These are phyloP conservation scores for Picathartes gymnocephalus DNA, from an alignment of 2,113 vertebrate genomes.

Conservation along the genomic window DNA sequence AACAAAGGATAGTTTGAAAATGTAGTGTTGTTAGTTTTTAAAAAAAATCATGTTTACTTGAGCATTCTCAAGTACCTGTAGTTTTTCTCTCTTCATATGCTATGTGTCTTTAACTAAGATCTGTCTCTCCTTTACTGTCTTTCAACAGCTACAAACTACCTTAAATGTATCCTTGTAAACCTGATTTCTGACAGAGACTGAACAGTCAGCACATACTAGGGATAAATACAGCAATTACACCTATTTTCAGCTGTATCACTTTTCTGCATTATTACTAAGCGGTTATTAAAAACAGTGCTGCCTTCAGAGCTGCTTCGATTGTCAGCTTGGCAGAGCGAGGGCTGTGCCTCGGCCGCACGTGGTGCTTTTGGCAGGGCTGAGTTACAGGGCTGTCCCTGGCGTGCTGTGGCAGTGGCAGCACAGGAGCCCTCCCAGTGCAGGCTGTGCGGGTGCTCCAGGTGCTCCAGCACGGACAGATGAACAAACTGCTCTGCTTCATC, in stretches of 20 bases:
- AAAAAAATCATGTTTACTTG: not conserved
- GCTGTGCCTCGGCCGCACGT: fast-evolving
- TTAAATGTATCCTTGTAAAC: constrained; percentile 20
- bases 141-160: constrained; percentile 1
- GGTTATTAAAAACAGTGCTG: constrained; percentile 36
- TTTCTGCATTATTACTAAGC: not conserved
- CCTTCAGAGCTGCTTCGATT: not conserved
- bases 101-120: not conserved
- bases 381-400: fast-evolving
- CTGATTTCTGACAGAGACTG: not conserved
- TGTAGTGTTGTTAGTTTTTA: not conserved
- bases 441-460: not conserved
- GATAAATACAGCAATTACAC: constrained; percentile 34
- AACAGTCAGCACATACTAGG: not conserved
- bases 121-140: not conserved
- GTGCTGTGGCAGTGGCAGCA: fast-evolving
- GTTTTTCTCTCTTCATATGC: not conserved
- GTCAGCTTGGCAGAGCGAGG: not conserved
- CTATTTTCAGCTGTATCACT: constrained; percentile 24
- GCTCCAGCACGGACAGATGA: not conserved
- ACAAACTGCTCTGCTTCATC: not conserved
- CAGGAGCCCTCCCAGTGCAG: not conserved
- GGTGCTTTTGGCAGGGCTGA: not conserved
- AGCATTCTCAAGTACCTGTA: not conserved
- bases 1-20: not conserved